Evolutionary conservation across 2,113 vertebrate genomes (phyloP), one percentile per base, ranked within the genome.

Genomic region (Gadus chalcogrammus): DNA sequence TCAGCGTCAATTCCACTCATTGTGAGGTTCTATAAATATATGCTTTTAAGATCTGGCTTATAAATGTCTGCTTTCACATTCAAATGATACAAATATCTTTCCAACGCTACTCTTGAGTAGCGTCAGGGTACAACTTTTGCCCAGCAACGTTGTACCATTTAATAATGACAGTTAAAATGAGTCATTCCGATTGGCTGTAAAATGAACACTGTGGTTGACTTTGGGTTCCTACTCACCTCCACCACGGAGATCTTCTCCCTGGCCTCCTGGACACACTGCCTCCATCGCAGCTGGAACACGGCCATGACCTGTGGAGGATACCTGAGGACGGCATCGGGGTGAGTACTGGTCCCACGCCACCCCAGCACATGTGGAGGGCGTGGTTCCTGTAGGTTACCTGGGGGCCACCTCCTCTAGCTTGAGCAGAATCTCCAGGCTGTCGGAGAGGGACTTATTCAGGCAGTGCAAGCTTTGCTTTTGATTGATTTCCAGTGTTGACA

Each of bases 231-330:
- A 20, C 38, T 0, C 72, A 93, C 92, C 89, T 90, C 80, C 0
- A 69, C 63, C 2, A 31, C 18, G 0, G 70, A 35, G 52, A 92
- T 90, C 12, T 81, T 87, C 65, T 83, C 83, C n/a, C 90, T 81
- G 0, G 73, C 15, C 1, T 91, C 90, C 22, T 85, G 74, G 4
- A 91, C 5, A 1, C 15, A 79, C 15, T 69, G 42, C 67, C 73
- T 87, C 65, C 83, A 88, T 56, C 28, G 4, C 0, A 75, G 82
- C 15, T 78, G 68, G 0, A 3, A 5, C 0, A n/a, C 6, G 20
- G 84, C 70, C 31, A 92, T 52, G 0, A 76, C 68, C 28, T 73
- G 64, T n/a, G 73, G 59, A 3, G 77, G 79, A 58, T n/a, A 62
- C 35, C 92, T 92, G 74, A 60, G 63, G 7, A 62, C 9, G 4